These are phyloP conservation scores for Eretmochelys imbricata DNA, from an alignment of 2,113 vertebrate species.

Conservation along the genomic window DNA sequence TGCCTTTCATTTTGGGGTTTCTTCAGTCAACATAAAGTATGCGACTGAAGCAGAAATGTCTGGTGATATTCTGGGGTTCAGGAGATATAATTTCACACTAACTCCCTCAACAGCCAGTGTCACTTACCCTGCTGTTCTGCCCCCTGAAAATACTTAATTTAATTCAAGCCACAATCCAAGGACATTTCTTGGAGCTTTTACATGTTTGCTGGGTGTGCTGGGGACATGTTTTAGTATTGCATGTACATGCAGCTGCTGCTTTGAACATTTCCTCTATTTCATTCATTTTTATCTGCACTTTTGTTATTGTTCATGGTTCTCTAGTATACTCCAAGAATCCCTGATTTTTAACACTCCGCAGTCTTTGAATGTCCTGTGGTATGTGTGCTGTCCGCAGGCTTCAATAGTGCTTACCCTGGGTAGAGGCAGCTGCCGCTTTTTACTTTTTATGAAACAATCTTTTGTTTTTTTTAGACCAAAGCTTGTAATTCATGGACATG, in stretches of 20 bases:
- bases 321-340: not conserved
- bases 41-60: not conserved
- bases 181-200: not conserved
- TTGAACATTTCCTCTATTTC: not conserved
- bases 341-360: not conserved
- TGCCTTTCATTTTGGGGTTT: not conserved
- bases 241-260: not conserved
- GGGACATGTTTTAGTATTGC: fast-evolving
- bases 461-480: conserved; percentile 31
- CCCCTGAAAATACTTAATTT: not conserved
- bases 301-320: not conserved
- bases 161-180: fast-evolving
- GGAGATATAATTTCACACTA: not conserved
- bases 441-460: conserved; percentile 18
- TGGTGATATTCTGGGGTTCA: not conserved
- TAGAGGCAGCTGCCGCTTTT: conserved; percentile 46
- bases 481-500: not conserved
- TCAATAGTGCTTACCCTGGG: not conserved
- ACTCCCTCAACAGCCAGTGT: fast-evolving
- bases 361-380: not conserved
- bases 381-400: not conserved
- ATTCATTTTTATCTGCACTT: not conserved
- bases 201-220: not conserved
- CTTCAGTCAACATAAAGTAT: not conserved
- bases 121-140: not conserved